Base-by-base conservation (phyloP, 2,113 vertebrate genomes). In the Conger conger region DNA sequence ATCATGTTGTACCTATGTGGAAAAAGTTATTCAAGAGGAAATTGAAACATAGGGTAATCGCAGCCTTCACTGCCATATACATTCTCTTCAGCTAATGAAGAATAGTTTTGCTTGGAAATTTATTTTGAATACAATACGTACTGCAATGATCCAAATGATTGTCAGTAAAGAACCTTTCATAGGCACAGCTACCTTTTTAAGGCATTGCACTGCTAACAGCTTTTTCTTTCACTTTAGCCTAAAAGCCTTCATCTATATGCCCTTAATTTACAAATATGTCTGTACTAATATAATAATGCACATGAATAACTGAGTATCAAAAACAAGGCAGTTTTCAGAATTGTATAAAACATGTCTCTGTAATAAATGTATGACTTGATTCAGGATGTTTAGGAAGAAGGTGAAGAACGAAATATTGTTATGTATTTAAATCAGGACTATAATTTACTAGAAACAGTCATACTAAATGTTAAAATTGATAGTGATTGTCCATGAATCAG, bases 1-100 rank as follows among this genome's bases (percentile, higher is more conserved):
- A 88, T 89, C 87, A 91, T 91, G 89, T 87, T 86, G 89, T 90
- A 91, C 90, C 89, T 91, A 86, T 89, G 89, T 89, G 87, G 86
- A 88, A 88, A 85, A 86, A 82, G 86, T 76, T 80, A 20, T 80
- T 77, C 86, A 63, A 87, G 83, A 86, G 88, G 84, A 90, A 90
- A 89, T 88, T 78, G 84, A 88, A 89, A 87, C 60, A 84, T 38
- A 80, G 80, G 82, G 78, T 77, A 86, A 73, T 73, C 8, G 7
- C n/a, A 33, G 27, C 27, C 27, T 73, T n/a, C 7, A 4, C 57
- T 27, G 23, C 4, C 57, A 63, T 50, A 50, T 50, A 15, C 79
- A 85, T 92, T 86, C 76, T 89, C 30, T 20, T 85, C 81, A 88
- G 85, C 50, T 63, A 54, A 73, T 73, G 81, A 82, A 6, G 57